These are phyloP conservation scores for Himalopsyche phryganea DNA, from an alignment of 1,140 invertebrate species.

Conservation along the genomic window DNA sequence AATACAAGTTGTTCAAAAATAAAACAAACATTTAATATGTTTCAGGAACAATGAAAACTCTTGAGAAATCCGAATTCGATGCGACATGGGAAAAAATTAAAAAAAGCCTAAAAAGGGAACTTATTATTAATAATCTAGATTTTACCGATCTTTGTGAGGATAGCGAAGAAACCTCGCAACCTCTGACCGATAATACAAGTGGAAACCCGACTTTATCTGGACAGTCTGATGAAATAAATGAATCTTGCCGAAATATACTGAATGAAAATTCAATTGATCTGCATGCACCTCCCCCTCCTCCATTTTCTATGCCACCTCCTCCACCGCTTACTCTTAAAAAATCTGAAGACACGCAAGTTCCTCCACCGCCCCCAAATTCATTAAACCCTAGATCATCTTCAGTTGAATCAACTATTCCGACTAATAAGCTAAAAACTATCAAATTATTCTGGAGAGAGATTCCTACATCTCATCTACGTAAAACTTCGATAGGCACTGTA, in stretches of 20 bases:
- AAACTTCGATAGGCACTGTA: conserved; percentile 72
- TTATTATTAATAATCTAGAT: conserved; percentile 92
- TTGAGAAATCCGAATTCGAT: conserved; percentile 89
- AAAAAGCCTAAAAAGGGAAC: conserved; percentile 72
- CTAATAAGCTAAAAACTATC: conserved; percentile 96
- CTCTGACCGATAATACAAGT: neutral
- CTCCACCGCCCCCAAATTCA: conserved; percentile 42
- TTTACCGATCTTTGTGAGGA: conserved; percentile 90
- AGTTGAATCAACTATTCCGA: conserved; percentile 4
- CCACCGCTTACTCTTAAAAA: conserved; percentile 2
- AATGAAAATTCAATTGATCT: too few species aligned
- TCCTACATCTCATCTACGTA: conserved; percentile 78
- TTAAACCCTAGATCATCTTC: neutral
- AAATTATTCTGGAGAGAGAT: conserved; percentile 99
- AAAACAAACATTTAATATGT: too few species aligned
- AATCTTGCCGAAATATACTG: too few species aligned
- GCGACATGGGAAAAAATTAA: conserved; percentile 92
- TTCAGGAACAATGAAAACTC: too few species aligned
- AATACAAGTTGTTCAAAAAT: too few species aligned
- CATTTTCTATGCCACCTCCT: conserved; percentile 45
- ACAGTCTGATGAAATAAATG: too few species aligned
- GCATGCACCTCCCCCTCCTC: conserved; percentile 39
- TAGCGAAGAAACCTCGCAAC: conserved; percentile 69
- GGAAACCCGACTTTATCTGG: too few species aligned
- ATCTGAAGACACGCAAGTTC: too few species aligned